phyloP scores from a whole-genome alignment of 35 echinoderm and acorn worm genomes.

The Ptychodera flava region DNA sequence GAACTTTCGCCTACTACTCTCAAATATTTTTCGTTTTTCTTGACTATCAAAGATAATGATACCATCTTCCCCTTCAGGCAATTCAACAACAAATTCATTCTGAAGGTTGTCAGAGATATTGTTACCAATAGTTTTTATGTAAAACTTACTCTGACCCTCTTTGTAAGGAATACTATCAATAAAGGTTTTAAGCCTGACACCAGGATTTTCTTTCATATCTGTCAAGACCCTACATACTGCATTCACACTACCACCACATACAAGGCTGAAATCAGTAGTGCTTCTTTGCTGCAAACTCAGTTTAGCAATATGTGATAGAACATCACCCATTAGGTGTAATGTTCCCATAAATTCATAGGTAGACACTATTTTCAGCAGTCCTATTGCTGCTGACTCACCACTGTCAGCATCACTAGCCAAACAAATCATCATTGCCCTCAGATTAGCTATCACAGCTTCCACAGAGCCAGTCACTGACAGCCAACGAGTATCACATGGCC shows the following conservation, averaged over 20 bases:
- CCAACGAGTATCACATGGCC: background rate
- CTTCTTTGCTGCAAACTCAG: background rate
- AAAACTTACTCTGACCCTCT: too few species aligned
- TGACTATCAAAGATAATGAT: too few species aligned
- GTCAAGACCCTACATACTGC: background rate
- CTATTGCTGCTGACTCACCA: background rate
- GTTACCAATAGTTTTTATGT: background rate
- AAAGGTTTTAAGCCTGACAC: background rate
- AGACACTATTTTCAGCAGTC: background rate
- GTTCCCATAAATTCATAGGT: background rate
- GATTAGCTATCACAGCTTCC: background rate
- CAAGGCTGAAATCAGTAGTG: background rate
- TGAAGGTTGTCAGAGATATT: background rate
- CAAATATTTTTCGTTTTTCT: too few species aligned
- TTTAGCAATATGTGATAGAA: background rate
- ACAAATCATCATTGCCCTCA: background rate
- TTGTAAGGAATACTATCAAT: background rate
- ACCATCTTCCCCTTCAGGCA: background rate
- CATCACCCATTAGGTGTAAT: background rate
- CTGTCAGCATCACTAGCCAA: background rate
- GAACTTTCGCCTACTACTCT: too few species aligned
- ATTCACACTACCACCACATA: background rate
- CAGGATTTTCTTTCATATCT: background rate
- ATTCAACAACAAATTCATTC: background rate
- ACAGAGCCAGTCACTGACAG: background rate